Evolutionary conservation across 2,888 invertebrate species (phyloP).

Genomic region (Drosophila niveifrons): DNA sequence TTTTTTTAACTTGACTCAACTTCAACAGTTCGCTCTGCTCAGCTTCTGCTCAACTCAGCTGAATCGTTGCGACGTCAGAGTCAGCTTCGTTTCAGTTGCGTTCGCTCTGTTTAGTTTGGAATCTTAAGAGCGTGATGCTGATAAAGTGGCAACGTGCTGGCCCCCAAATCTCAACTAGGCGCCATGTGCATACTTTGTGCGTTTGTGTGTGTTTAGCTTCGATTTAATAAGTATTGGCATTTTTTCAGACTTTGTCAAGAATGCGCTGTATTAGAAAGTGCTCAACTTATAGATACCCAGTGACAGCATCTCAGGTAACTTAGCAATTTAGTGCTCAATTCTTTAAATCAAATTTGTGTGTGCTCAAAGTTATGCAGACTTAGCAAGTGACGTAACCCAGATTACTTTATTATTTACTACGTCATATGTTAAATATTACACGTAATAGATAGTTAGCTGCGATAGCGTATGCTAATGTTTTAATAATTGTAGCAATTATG

Average conservation of each 20-base stretch:
- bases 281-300: conserved; percentile 8
- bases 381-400: no score
- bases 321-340: not conserved
- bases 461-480: no score
- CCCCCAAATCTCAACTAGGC: conserved; percentile 53
- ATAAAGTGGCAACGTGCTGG: conserved; percentile 75
- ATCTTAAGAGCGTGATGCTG: conserved; percentile 76
- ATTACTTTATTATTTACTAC: not conserved
- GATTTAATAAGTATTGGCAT: conserved; percentile 22
- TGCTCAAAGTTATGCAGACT: no score
- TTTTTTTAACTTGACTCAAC: conserved; percentile 32
- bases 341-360: not conserved
- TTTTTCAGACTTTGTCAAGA: no score
- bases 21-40: conserved; percentile 22
- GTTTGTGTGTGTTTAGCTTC: conserved; percentile 4
- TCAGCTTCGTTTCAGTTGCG: conserved; percentile 8
- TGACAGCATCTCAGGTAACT: not conserved
- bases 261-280: not conserved
- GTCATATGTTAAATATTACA: no score
- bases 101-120: conserved; percentile 50
- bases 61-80: conserved; percentile 14
- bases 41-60: conserved; percentile 21
- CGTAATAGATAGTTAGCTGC: no score
- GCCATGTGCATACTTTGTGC: conserved; percentile 31
- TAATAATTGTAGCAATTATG: no score